phyloP scores from a whole-genome alignment of 2,888 invertebrate genomes.

The Dynastes hyllus region DNA sequence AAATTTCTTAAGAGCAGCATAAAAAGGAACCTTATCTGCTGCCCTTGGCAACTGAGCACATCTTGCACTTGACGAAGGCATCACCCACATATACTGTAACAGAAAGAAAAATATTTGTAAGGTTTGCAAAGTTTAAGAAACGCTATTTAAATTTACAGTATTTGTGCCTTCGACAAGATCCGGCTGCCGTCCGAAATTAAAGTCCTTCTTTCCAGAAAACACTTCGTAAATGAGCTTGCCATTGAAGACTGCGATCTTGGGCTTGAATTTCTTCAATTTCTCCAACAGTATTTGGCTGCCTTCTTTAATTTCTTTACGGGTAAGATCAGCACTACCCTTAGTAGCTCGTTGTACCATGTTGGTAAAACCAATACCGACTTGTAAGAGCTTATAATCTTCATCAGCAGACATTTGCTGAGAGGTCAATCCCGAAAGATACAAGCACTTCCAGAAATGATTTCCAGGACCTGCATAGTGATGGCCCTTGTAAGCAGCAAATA shows the following conservation, averaged over 20 bases:
- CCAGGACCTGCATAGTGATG: slow-evolving; percentile 99
- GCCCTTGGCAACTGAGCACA: slow-evolving; percentile 98
- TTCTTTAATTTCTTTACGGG: slow-evolving; percentile 94
- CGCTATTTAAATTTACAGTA: slow-evolving; percentile 80
- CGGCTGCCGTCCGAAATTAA: slow-evolving; percentile 96
- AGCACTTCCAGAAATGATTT: slow-evolving; percentile 99
- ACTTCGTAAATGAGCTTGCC: slow-evolving; percentile 99
- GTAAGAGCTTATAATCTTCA: slow-evolving; percentile 94
- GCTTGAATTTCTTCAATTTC: slow-evolving; percentile 92
- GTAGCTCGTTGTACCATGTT: slow-evolving; percentile 98
- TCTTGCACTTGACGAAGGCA: slow-evolving; percentile 98
- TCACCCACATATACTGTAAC: slow-evolving; percentile 97
- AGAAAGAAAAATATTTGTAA: neutral
- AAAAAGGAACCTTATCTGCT: slow-evolving; percentile 98
- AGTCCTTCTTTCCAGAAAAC: slow-evolving; percentile 97
- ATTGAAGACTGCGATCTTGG: slow-evolving; percentile 98
- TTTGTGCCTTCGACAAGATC: slow-evolving; percentile 94
- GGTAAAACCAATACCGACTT: slow-evolving; percentile 97
- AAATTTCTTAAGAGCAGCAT: slow-evolving; percentile 95
- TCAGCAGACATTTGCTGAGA: slow-evolving; percentile 97
- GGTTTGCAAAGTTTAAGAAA: neutral
- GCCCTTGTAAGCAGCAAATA: slow-evolving; percentile 97
- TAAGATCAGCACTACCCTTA: slow-evolving; percentile 96
- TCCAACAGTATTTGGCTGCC: slow-evolving; percentile 91
- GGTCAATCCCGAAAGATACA: slow-evolving; percentile 94